Evolutionary conservation across 2,888 invertebrate species (phyloP), one percentile per base, ranked within the genome.

Genomic region (Drosophila lutescens): DNA sequence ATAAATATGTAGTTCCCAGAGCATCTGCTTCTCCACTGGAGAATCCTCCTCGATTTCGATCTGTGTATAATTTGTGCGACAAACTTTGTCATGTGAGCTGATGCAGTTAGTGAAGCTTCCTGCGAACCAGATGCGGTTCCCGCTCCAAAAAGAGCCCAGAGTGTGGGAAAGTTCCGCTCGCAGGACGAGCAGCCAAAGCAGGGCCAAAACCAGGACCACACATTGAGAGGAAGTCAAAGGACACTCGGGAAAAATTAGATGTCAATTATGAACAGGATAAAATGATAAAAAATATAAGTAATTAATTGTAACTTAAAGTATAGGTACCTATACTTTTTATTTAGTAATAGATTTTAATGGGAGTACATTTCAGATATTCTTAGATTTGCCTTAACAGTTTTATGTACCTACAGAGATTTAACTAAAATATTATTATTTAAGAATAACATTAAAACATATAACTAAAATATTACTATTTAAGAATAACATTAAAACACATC

Each of bases 21-120:
- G 50, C 71, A 68, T 53, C 50, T 65, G 74, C 44, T 50, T 36
- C 36, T 17, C 49, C 30, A 51, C 38, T 17, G 20, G 20, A 50
- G 56, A 44, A 30, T 58, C 38, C 41, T 32, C 32, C 53, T 55
- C 70, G 50, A 72, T 72, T 72, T 34, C 62, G 58, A 79, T 60
- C 32, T 71, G 60, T 55, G 56, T 55, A 74, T 67, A 80, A 74
- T 79, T 79, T 85, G 77, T 82, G 61, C 50, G 51, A 57, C 66
- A 83, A 81, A 81, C 79, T 81, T 78, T 74, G 81, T 62, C 76
- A 80, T 71, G 71, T 50, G 71, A 80, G 63, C 63, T 72, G 74
- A 78, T 83, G 84, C 68, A 80, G 80, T 83, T 82, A 61, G 63
- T 60, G 57, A 46, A 51, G 68, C 59, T 58, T 57, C 38, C 57